Evolutionary conservation across 2,888 invertebrate species (phyloP), one percentile per base, ranked within the genome.

Genomic region (Parnassius mnemosyne): DNA sequence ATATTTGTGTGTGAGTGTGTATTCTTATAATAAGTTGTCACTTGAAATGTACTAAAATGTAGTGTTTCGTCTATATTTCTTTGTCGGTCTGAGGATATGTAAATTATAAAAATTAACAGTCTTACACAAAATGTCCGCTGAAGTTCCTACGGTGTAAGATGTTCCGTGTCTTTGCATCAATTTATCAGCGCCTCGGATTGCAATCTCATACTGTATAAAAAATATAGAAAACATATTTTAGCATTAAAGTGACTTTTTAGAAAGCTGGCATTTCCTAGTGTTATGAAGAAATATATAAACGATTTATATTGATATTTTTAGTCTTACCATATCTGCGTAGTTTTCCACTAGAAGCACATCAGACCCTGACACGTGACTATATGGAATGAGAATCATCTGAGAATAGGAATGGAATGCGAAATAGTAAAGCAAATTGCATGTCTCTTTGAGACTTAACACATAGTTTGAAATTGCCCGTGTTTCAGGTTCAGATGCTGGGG

Each of bases 321-420:
- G 34, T 61, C 77, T 78, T 68, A 88, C 89, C 75, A 87, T 65
- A 61, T 87, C 84, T 53, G 74, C 80, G 64, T 87, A 88, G 64
- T 88, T 87, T 2, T 74, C 63, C 0, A 79, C 78, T 67, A 81
- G 68, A 11, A 83, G 59, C 0, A 82, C 83, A 25, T 74, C 73
- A 1, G 52, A 41, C 0, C 81, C 84, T 0, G 71, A 64, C 0
- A 74, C 73, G 62, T 87, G 84, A 54, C 92, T 92, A 74, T 82
- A 91, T 0, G 92, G 91, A 25, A 92, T 76, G 55, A 92, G 69
- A 44, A 92, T 80, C 80, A 86, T 83, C 70, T 93, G 93, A 0
- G 92, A 91, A 71, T 89, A 93, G 2, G 93, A 92, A 75, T 93
- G 93, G 72, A 93, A 85, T 1, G 92, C 88, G 20, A 93, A 77